A percentile compares a stretch with the other conserved stretches of the same genome.
Conservation (phyloP, 1,140 invertebrate species). For the Drosophila nikananu region DNA sequence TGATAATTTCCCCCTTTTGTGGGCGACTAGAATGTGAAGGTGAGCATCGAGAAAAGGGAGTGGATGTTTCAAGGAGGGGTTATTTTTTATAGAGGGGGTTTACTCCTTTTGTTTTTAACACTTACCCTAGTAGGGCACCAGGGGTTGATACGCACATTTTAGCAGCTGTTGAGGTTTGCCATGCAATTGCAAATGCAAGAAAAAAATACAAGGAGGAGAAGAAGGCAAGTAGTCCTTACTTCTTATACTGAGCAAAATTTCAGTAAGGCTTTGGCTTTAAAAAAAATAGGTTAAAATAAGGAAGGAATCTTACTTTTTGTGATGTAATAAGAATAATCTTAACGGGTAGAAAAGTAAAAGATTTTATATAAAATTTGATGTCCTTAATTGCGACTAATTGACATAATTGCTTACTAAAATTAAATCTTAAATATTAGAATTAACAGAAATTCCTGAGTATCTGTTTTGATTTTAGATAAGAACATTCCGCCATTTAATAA, state of each 20-base stretch:
- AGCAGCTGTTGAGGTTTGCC: constrained; percentile 74
- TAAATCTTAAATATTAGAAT: too few relatives aligned
- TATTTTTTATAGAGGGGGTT: constrained; percentile 21
- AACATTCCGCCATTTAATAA: accelerated
- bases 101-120: constrained; percentile 79
- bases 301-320: not conserved
- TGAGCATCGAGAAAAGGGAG: constrained; percentile 26
- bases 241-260: constrained; percentile 6
- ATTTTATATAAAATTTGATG: too few relatives aligned
- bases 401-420: too few relatives aligned
- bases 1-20: constrained; percentile 67
- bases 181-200: constrained; percentile 55
- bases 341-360: too few relatives aligned
- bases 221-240: constrained; percentile 25
- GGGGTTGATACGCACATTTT: constrained; percentile 73
- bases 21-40: constrained; percentile 30
- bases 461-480: not conserved
- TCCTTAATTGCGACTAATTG: too few relatives aligned
- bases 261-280: not conserved
- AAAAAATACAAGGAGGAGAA: constrained; percentile 26
- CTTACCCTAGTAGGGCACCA: constrained; percentile 55
- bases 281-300: too few relatives aligned
- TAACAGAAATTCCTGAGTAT: too few relatives aligned
- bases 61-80: not conserved
- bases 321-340: too few relatives aligned